These are phyloP conservation scores for Eupithecia exiguata DNA, from an alignment of 2,888 invertebrate genomes.

Conservation along the genomic window DNA sequence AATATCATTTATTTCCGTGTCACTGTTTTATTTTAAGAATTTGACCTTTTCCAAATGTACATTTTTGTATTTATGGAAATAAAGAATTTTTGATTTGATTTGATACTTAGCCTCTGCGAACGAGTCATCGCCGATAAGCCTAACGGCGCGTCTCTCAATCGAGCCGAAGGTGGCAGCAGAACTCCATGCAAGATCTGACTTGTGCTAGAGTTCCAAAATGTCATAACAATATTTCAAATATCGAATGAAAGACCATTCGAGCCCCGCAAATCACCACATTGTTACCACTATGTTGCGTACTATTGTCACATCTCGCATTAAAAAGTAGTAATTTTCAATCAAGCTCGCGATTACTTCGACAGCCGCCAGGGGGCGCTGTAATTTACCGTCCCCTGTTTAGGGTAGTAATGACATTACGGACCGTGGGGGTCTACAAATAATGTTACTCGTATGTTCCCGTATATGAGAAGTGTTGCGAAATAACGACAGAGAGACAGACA, in stretches of 20 bases:
- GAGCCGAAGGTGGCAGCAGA: too few relatives aligned
- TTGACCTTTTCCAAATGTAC: too few relatives aligned
- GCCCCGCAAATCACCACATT: slow-evolving; percentile 2
- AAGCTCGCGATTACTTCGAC: slow-evolving; percentile 52
- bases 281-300: background rate
- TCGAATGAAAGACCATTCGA: background rate
- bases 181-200: too few relatives aligned
- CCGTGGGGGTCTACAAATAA: slow-evolving; percentile 39
- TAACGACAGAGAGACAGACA: background rate
- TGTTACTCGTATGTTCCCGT: slow-evolving; percentile 29
- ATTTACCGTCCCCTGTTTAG: slow-evolving; percentile 45
- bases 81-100: too few relatives aligned
- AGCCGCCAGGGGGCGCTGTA: slow-evolving; percentile 48
- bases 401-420: slow-evolving; percentile 48
- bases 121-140: too few relatives aligned
- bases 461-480: background rate
- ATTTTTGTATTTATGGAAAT: too few relatives aligned
- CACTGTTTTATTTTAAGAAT: too few relatives aligned
- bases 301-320: slow-evolving; percentile 27
- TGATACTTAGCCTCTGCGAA: too few relatives aligned
- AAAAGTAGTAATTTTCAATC: slow-evolving; percentile 47
- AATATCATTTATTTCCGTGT: too few relatives aligned
- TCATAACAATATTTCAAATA: slow-evolving; percentile 7
- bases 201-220: background rate
- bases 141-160: too few relatives aligned